Base-by-base conservation (phyloP, 2,797 vertebrate species). In the Arrhamphus sclerolepis region DNA sequence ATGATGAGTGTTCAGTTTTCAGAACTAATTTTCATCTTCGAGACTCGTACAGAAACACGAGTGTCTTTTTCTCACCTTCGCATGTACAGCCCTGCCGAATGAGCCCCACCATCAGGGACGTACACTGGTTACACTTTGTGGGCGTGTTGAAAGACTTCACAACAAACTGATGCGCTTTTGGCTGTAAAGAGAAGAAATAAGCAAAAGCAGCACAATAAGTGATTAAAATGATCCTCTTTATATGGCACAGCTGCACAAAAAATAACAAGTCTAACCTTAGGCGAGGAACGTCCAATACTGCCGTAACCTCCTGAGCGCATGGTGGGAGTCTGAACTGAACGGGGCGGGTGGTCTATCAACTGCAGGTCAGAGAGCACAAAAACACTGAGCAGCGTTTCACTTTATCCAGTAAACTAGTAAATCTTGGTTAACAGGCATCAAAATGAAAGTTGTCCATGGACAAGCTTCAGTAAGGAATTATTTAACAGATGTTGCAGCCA, bases 71-170 rank as follows among this genome's bases (percentile, higher is more conserved):
- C 70, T 70, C 85, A 99, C 98, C 97, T 97, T 99, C 98, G 79
- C 98, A 99, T 26, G 93, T 94, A 73, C 98, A 99, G 64, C 98
- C 98, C 69, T 99, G 98, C 28, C 98, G 94, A 72, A 98, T 96
- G 76, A 99, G 92, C 40, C 98, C 98, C 53, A 99, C 96, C 98
- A 99, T 98, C 75, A 99, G 90, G 31, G 98, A 99, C 0, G 97
- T 99, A 77, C 98, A 99, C 56, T 98, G 98, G 82, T 97, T 97
- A 85, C 98, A 99, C 83, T 98, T 99, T 1, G 98, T 98, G 74
- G 97, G 96, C 0, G 92, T 89, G 70, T 47, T 94, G 85, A 99
- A 99, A 0, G 97, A 94, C 83, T 98, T 98, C 88, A 99, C 98
- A 64, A 98, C 93, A 89, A 99, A 98, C 88, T 99, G 97, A 84